Evolutionary conservation across 2,888 invertebrate species (phyloP), one percentile per base, ranked within the genome.

Genomic region (Amorpha juglandis): DNA sequence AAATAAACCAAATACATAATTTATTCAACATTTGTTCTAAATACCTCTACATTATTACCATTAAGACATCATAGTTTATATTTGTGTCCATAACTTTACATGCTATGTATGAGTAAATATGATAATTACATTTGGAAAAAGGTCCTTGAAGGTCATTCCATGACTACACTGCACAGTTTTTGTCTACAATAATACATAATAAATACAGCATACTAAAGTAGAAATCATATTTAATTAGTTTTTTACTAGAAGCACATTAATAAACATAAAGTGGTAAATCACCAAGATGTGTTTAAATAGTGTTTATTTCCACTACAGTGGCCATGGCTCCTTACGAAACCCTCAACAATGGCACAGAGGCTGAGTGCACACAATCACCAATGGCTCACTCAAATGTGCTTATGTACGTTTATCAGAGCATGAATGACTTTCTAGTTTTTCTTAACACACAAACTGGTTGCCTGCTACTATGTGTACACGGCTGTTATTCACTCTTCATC

Each of bases 341-440:
- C 67, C 69, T 85, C 73, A 90, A 91, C 91, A 92, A 91, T 90
- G 82, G 88, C 77, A 80, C 78, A 87, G 87, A 88, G 83, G 85
- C 87, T 86, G 84, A 80, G 78, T 76, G 80, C 82, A 87, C 81
- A 90, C 88, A 90, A 91, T 90, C 89, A 85, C 84, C 83, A 86
- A 87, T 69, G 78, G 71, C 81, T 86, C 80, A 73, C 77, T 83
- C 85, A 88, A 89, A 87, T 86, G 86, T 87, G 83, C 80, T 85
- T 86, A 83, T 81, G 78, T 81, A 84, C 82, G 90, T 69, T 92
- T 89, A 93, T 90, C 89, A 92, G 92, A 93, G 92, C 92, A 92
- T 92, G 91, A 93, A 93, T 82, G 80, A 92, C 92, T 93, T 93
- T 93, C 92, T 92, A 91, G 87, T 87, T 85, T 84, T 88, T 84